Base-by-base conservation (phyloP, 2,113 vertebrate genomes). In the Raja brachyura region DNA sequence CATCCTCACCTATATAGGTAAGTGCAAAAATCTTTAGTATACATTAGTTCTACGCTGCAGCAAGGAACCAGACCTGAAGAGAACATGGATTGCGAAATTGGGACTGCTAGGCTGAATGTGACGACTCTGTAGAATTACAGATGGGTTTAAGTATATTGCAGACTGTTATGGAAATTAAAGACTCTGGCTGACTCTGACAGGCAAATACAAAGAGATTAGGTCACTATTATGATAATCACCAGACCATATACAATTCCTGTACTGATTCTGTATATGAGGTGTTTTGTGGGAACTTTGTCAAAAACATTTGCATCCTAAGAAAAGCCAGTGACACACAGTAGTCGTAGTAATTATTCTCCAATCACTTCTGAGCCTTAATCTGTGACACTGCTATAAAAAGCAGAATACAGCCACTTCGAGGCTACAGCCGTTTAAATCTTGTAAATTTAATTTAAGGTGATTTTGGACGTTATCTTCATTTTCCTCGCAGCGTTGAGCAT, bases 1-100 rank as follows among this genome's bases (percentile, higher is more conserved):
- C 73, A 95, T 83, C 18, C 96, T 99, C 48, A 97, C 94, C 3
- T 99, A 98, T 33, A 96, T 97, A 0, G 97, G 99, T 97, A 94
- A 97, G 97, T 93, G 94, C 93, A 61, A 70, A 4, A 93, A 10
- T 92, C 90, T 20, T 92, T 73, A 3, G 68, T 73, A 54, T 73
- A 70, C 66, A 39, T 28, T 31, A 25, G 13, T 63, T 25, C 25
- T n/a, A 86, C 4, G 20, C 56, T 86, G 13, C 25, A 16, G 48
- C 48, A 31, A 14, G 28, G 59, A 63, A 28, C 28, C 56, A 31
- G 13, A 13, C 28, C 61, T 86, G 56, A 63, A 16, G 11, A 13
- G 59, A 63, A 14, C 11, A 86, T 86, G 56, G 20, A n/a, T 85
- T 25, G 25, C 18, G 2, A 59, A 85, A 11, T 3, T 59, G 11